Evolutionary conservation across 2,888 invertebrate species (phyloP), one percentile per base, ranked within the genome.

Genomic region (Smittia aterrima): DNA sequence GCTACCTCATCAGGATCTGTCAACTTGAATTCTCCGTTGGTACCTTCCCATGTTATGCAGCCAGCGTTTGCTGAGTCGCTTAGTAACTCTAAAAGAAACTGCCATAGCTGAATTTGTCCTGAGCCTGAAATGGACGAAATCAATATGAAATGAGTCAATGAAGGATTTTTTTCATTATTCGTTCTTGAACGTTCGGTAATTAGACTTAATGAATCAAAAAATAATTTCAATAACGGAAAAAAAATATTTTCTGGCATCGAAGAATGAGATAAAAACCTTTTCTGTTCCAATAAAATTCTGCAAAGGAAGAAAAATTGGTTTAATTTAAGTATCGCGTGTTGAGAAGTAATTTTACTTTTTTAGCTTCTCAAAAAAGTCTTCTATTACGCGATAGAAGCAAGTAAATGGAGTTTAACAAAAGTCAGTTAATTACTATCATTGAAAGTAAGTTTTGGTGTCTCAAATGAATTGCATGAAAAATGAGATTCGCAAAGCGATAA

Each of bases 21-120:
- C 79, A 98, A 87, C 85, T 98, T 98, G 87, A 98, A 98, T 85
- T 98, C 98, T 24, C 98, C 98, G 82, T 97, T 96, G 78, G 96
- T 96, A 38, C 97, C 97, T 84, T 98, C 98, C 98, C 98, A 98
- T 77, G 97, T 96, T 83, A 99, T 98, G 85, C 96, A 96, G 80
- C 93, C 92, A 1, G 96, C 93, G 83, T 98, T 98, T 80, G 92
- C 92, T 58, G 94, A 94, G 85, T 98, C 98, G 77, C 96, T 95
- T 78, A 99, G 86, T 72, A 99, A 87, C 84, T 99, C 98, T 78
- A 99, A 87, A 54, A 99, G 88, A 84, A 99, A 99, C 86, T 99
- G 98, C 98, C 98, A 99, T 78, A 99, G 86, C 83, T 99, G 98
- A 80, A 98, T 98, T 85, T 99, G 98, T 38, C 98, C 98, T 47